These are phyloP conservation scores for Orchesellides sinensis DNA, from an alignment of 2,888 invertebrate genomes.

Conservation along the genomic window DNA sequence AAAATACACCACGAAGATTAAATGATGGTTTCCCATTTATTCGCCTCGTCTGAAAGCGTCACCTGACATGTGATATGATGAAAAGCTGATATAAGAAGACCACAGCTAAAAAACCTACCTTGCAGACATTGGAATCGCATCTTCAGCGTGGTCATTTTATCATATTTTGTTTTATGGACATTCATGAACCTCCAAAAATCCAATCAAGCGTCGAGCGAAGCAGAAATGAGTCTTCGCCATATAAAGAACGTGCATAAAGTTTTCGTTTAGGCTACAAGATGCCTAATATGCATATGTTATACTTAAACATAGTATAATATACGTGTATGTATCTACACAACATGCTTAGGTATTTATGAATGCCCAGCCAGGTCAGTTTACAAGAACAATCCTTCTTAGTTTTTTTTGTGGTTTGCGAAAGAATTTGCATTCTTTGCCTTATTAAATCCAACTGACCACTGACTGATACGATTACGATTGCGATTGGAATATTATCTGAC, in stretches of 20 bases:
- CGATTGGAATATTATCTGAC: constrained; percentile 47
- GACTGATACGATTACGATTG: constrained; percentile 14
- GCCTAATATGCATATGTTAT: no score
- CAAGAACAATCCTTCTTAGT: no score
- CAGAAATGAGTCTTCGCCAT: no score
- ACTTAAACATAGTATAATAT: no score
- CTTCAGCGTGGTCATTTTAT: constrained; percentile 5
- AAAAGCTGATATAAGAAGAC: not conserved
- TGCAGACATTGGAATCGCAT: no score
- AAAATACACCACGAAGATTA: constrained; percentile 3
- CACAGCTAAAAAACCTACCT: no score
- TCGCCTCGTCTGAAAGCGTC: not conserved
- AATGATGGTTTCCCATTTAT: not conserved
- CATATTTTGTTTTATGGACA: constrained; percentile 33
- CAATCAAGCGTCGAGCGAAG: constrained; percentile 16
- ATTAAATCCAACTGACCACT: constrained; percentile 52
- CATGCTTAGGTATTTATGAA: no score
- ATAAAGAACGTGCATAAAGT: no score
- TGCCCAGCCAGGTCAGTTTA: no score
- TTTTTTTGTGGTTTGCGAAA: constrained; percentile 20
- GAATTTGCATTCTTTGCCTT: constrained; percentile 38
- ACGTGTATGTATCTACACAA: no score
- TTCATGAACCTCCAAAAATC: constrained; percentile 31
- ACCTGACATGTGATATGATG: not conserved
- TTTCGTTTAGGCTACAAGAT: no score